phyloP scores from a whole-genome alignment of 1,140 invertebrate species.

The Pinna nobilis region DNA sequence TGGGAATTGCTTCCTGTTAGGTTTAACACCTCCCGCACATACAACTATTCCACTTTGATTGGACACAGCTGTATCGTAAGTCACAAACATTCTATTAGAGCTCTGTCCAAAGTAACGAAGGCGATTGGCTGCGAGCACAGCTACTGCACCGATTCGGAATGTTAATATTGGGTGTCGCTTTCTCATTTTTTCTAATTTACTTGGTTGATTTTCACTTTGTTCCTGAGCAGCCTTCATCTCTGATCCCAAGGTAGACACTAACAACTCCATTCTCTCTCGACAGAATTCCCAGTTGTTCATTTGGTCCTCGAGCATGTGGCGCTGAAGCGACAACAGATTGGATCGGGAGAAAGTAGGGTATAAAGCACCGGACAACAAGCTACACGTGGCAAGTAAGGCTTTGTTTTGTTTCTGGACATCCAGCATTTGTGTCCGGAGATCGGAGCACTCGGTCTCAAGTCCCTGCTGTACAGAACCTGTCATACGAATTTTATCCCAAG shows the following conservation, averaged over 20 bases:
- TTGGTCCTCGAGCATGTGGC: conserved; percentile 65
- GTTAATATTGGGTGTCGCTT: conserved; percentile 56
- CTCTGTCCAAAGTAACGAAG: conserved; percentile 49
- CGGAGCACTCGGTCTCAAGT: conserved; percentile 64
- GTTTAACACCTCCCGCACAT: conserved; percentile 55
- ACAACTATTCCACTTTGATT: conserved; percentile 61
- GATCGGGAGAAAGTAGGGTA: conserved; percentile 64
- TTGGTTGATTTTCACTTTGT: conserved; percentile 10
- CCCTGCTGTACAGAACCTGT: conserved; percentile 66
- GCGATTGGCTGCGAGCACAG: conserved; percentile 69
- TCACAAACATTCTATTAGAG: conserved; percentile 60
- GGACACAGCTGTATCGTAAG: conserved; percentile 56
- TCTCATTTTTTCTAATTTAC: conserved; percentile 41
- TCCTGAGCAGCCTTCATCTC: conserved; percentile 53
- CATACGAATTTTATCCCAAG: conserved; percentile 70
- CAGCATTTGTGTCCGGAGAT: conserved; percentile 54
- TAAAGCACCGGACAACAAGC: conserved; percentile 67
- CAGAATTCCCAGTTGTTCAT: conserved; percentile 61
- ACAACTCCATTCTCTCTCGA: conserved; percentile 58
- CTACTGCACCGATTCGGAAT: conserved; percentile 65
- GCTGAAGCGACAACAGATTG: conserved; percentile 58
- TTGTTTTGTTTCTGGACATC: conserved; percentile 57
- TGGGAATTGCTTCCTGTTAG: conserved; percentile 37
- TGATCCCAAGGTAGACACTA: conserved; percentile 60
- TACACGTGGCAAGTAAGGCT: conserved; percentile 60